A percentile compares a stretch with the other conserved stretches of the same genome.
phyloP scores from a whole-genome alignment of 2,113 vertebrate species.

The Genyomyrus donnyi region DNA sequence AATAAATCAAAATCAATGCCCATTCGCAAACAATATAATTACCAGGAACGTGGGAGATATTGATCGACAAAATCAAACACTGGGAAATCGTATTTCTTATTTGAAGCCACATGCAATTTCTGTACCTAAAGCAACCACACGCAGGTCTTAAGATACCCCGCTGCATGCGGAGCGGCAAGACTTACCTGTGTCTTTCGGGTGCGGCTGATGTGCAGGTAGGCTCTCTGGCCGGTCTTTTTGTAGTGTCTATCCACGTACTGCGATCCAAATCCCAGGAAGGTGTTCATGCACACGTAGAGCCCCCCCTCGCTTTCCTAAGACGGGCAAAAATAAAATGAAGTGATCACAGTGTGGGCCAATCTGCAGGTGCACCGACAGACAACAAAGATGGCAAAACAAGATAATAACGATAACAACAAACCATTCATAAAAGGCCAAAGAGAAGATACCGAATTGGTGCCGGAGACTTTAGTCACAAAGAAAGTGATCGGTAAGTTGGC shows the following conservation, averaged over 20 bases:
- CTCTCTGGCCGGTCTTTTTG: conserved; percentile 80
- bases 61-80: background rate
- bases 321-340: background rate
- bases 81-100: background rate
- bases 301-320: conserved; percentile 87
- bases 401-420: background rate
- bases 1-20: background rate
- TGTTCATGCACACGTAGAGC: conserved; percentile 96
- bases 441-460: background rate
- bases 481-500: background rate
- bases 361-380: background rate
- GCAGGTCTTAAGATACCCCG: background rate
- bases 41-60: background rate
- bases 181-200: conserved; percentile 75
- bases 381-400: background rate
- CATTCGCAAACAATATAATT: background rate
- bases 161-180: background rate
- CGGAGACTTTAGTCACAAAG: background rate
- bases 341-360: background rate
- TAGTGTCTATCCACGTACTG: conserved; percentile 85
- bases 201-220: conserved; percentile 85
- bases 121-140: background rate
- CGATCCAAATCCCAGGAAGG: conserved; percentile 89
- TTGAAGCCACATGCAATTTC: background rate
- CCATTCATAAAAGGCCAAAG: background rate